phyloP scores from a whole-genome alignment of 2,113 vertebrate genomes.

The Rattus norvegicus region DNA sequence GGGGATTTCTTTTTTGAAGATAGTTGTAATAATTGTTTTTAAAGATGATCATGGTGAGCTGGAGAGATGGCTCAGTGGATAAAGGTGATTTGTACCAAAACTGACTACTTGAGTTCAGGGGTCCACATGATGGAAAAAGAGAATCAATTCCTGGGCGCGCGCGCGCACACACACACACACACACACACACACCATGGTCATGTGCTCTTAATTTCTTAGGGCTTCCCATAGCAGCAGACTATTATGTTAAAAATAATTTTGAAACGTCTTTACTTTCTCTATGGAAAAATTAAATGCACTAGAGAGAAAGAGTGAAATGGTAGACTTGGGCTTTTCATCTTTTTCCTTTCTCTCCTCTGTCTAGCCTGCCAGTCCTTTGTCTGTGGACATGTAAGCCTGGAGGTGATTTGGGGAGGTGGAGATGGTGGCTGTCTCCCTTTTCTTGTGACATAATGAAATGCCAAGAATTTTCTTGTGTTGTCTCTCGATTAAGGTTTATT shows the following conservation, averaged over 20 bases:
- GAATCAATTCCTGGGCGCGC: neutral
- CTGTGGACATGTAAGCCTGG: neutral
- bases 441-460: neutral
- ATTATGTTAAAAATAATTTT: neutral
- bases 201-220: neutral
- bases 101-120: neutral
- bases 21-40: neutral
- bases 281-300: neutral
- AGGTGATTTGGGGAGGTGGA: neutral
- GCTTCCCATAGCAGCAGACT: neutral
- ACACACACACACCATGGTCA: neutral
- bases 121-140: neutral
- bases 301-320: neutral
- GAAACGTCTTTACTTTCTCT: neutral
- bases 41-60: neutral
- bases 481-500: constrained; percentile 64
- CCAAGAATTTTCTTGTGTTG: constrained; percentile 16
- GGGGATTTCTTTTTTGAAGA: accelerated
- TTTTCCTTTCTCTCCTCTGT: neutral
- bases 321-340: neutral
- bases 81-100: neutral
- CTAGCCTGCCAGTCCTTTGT: neutral
- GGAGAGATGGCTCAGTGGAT: neutral
- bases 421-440: neutral
- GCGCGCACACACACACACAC: neutral